A percentile compares a stretch with the other conserved stretches of the same genome.
Conservation (phyloP, 2,888 invertebrate genomes). For the Hyposoter dolosus region DNA sequence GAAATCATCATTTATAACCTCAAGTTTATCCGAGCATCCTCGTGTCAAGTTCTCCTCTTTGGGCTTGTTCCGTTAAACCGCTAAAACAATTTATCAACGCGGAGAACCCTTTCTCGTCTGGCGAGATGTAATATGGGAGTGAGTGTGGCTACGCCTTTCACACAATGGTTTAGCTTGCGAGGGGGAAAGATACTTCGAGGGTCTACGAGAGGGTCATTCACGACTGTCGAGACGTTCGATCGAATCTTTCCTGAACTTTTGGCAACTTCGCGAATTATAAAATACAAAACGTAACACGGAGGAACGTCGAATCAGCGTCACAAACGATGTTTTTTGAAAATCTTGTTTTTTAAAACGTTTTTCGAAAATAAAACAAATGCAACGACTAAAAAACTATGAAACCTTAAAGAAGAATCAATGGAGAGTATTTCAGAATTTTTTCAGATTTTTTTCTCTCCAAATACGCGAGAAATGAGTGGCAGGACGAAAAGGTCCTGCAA, state of each 20-base stretch:
- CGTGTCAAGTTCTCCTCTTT: background rate
- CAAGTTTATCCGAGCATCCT: conserved; percentile 47
- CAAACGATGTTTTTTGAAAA: too few relatives aligned
- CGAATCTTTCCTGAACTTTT: background rate
- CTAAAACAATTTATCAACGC: conserved; percentile 71
- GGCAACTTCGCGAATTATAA: background rate
- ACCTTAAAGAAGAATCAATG: too few relatives aligned
- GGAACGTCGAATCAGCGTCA: too few relatives aligned
- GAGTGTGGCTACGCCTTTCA: conserved; percentile 16
- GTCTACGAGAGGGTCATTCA: conserved; percentile 16
- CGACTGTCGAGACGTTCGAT: background rate
- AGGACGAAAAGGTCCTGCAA: too few relatives aligned
- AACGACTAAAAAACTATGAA: too few relatives aligned
- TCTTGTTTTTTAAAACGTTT: too few relatives aligned
- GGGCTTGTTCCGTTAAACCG: conserved; percentile 56
- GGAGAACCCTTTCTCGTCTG: conserved; percentile 49
- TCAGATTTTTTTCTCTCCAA: too few relatives aligned
- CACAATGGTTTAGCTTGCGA: conserved; percentile 24
- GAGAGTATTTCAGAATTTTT: too few relatives aligned
- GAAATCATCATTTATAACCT: conserved; percentile 65
- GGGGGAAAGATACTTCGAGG: background rate
- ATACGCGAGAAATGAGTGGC: too few relatives aligned
- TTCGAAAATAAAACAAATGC: too few relatives aligned
- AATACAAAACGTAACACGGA: background rate
- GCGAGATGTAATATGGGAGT: conserved; percentile 31